These are phyloP conservation scores for Sternotherus odoratus DNA, from an alignment of 2,797 vertebrate genomes.

Conservation along the genomic window DNA sequence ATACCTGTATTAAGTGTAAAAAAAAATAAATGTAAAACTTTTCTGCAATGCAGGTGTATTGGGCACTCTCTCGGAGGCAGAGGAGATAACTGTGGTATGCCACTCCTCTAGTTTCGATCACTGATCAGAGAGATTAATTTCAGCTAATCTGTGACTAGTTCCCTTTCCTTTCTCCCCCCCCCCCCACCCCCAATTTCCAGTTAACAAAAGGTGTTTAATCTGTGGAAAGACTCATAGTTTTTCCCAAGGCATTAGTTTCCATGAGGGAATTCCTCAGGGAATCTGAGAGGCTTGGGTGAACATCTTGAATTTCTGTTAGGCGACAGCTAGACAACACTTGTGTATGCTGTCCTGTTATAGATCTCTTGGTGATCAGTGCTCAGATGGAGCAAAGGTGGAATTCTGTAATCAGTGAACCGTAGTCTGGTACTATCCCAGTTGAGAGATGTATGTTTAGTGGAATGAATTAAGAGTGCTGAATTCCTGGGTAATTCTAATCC, in stretches of 20 bases:
- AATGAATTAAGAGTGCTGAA: background rate
- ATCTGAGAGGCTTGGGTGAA: background rate
- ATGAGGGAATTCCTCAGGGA: background rate
- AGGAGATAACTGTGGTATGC: background rate
- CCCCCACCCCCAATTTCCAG: no score
- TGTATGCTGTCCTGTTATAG: background rate
- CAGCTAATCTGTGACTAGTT: background rate
- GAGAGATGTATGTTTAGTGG: background rate
- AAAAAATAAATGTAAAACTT: background rate
- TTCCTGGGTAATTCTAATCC: background rate
- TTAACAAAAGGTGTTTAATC: background rate
- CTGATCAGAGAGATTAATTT: background rate
- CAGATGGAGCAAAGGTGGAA: background rate
- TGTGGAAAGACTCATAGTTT: background rate
- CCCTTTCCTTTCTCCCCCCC: background rate
- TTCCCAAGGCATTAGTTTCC: slow-evolving; percentile 25
- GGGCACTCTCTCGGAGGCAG: background rate
- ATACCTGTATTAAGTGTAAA: background rate
- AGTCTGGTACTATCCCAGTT: background rate
- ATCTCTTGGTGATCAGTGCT: background rate
- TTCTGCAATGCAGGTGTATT: background rate
- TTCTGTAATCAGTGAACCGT: background rate
- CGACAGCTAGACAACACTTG: background rate
- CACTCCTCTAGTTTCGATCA: background rate
- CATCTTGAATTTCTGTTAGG: background rate